Percentiles rank a stretch among this genome's conserved stretches.
Conservation (phyloP, 2,888 invertebrate species). For the Thyatira batis region DNA sequence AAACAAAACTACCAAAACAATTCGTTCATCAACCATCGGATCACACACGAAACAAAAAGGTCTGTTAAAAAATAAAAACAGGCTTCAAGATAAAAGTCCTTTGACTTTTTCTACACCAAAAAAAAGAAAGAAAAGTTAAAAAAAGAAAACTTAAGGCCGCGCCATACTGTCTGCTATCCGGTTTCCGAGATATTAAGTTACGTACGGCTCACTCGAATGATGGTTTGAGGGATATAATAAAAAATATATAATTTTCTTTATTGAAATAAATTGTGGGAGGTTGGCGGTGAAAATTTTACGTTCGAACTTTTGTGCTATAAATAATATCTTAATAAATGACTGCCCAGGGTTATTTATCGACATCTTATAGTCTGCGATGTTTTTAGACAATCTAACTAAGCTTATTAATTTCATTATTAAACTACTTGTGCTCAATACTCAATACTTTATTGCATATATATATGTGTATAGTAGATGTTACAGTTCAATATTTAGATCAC, state of each 20-base stretch:
- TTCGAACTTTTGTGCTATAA: conserved; percentile 13
- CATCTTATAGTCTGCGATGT: no score
- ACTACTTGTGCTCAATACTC: no score
- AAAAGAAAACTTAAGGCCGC: conserved; percentile 74
- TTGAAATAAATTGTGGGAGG: conserved; percentile 56
- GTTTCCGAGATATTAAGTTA: conserved; percentile 77
- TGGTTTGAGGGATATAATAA: conserved; percentile 59
- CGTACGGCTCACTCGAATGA: conserved; percentile 59
- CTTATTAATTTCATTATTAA: no score
- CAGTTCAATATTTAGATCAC: no score
- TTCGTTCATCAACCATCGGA: conserved; percentile 59
- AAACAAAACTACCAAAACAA: conserved; percentile 54
- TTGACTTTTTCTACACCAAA: conserved; percentile 59
- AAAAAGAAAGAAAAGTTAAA: conserved; percentile 63
- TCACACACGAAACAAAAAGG: conserved; percentile 71
- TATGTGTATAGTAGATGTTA: no score
- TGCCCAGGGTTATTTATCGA: no score
- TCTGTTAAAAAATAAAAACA: conserved; percentile 46
- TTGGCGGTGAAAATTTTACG: conserved; percentile 36
- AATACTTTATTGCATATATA: no score
- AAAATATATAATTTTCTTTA: conserved; percentile 68
- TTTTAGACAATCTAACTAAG: no score
- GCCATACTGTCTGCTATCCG: conserved; percentile 82
- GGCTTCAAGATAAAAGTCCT: conserved; percentile 63
- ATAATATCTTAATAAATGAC: background rate